Conservation (phyloP, 1,140 invertebrate genomes). For the Tachypleus tridentatus region DNA sequence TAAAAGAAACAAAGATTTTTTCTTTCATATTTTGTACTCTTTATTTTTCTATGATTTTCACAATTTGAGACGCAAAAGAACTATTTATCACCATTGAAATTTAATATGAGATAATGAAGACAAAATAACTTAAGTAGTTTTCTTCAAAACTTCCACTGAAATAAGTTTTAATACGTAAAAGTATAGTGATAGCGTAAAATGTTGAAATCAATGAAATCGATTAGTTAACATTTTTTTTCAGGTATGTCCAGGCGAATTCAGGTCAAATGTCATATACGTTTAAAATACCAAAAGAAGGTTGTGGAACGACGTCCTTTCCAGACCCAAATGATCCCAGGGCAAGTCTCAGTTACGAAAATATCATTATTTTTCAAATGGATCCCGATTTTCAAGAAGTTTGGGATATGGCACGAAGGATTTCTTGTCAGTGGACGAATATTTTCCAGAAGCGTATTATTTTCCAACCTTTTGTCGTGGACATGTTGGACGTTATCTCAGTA, state of each 20-base stretch:
- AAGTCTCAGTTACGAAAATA: constrained; percentile 76
- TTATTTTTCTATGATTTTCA: too few species aligned
- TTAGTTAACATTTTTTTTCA: neutral
- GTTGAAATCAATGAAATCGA: too few species aligned
- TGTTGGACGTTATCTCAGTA: constrained; percentile 75
- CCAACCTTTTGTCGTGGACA: constrained; percentile 75
- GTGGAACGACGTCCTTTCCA: constrained; percentile 8
- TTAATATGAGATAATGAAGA: too few species aligned
- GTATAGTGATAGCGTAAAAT: too few species aligned
- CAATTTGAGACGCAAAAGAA: too few species aligned
- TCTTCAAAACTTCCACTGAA: too few species aligned
- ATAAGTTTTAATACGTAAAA: too few species aligned
- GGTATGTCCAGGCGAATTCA: constrained; percentile 12
- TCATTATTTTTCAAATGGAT: constrained; percentile 87
- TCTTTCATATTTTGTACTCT: too few species aligned
- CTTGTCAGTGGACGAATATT: constrained; percentile 78
- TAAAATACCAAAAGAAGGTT: constrained; percentile 10
- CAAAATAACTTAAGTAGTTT: too few species aligned
- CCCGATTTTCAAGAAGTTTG: constrained; percentile 78
- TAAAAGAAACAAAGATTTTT: too few species aligned
- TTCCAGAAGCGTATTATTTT: constrained; percentile 88
- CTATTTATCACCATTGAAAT: too few species aligned
- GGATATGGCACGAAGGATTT: constrained; percentile 59
- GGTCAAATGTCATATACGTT: constrained; percentile 3
- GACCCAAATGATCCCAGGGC: neutral